Evolutionary conservation across 37 sponge, comb jelly and placozoan species (phyloP).

Genomic region (Hexactinellida sp.): DNA sequence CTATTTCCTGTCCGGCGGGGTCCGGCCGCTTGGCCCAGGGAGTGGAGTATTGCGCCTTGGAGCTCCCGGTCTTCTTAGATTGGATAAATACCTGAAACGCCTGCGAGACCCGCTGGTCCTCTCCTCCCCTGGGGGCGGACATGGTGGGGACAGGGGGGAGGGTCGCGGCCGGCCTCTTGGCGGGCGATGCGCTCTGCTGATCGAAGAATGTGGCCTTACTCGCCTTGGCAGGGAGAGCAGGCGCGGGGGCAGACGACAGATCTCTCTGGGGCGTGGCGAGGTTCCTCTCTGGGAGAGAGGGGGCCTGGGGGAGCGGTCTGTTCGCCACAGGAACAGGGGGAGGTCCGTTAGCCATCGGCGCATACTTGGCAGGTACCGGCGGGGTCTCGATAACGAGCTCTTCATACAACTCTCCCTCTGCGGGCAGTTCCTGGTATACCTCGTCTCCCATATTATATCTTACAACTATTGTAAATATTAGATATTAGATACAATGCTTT

Average conservation of each 20-base stretch:
- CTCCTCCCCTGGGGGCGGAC: background rate
- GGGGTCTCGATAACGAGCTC: background rate
- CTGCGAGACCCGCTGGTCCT: background rate
- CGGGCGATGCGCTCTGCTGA: background rate
- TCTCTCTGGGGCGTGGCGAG: background rate
- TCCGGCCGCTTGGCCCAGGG: background rate
- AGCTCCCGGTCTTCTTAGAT: background rate
- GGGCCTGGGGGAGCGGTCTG: background rate
- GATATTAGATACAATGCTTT: too few species aligned
- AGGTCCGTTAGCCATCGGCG: background rate
- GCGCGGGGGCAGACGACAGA: background rate
- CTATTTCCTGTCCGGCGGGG: background rate
- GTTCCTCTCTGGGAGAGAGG: background rate
- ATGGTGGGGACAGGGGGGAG: background rate
- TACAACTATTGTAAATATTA: too few species aligned
- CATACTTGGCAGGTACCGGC: background rate
- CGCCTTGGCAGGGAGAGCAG: background rate
- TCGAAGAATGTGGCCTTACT: background rate
- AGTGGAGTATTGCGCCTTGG: background rate
- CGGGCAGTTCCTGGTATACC: background rate
- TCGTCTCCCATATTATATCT: background rate
- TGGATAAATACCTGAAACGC: background rate
- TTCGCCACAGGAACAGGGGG: background rate
- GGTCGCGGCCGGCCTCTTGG: background rate
- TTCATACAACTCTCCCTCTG: background rate